Percentiles rank a stretch among this genome's conserved stretches.
These are phyloP conservation scores for Galemys pyrenaicus DNA, from an alignment of 2,113 vertebrate species.

Conservation along the genomic window DNA sequence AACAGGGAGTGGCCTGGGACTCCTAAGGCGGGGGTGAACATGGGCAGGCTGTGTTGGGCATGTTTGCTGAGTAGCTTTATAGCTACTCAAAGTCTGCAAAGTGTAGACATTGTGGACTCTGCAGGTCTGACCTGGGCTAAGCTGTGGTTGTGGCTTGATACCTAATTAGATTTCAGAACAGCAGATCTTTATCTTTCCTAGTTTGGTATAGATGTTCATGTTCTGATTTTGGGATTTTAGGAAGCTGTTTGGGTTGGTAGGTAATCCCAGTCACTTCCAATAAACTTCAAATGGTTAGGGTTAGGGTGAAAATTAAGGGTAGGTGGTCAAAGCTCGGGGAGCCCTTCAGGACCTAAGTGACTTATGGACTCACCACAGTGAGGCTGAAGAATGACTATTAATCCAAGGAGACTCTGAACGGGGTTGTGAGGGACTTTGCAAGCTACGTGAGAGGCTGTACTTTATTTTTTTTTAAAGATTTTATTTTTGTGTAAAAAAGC, in stretches of 20 bases:
- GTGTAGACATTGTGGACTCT: not conserved
- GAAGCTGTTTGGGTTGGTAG: not conserved
- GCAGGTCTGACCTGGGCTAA: not conserved
- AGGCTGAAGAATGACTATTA: not conserved
- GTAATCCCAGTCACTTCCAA: not conserved
- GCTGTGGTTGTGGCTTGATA: not conserved
- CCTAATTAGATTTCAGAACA: constrained; percentile 16
- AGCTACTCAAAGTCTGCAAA: not conserved
- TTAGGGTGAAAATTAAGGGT: not conserved
- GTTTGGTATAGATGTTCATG: not conserved
- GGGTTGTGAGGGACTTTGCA: not conserved
- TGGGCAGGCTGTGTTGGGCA: not conserved
- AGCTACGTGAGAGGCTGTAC: not conserved
- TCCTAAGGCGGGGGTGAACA: not conserved
- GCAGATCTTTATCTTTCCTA: not conserved
- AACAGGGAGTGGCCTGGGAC: not conserved
- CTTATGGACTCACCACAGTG: not conserved
- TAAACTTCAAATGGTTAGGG: constrained; percentile 3
- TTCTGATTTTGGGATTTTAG: not conserved
- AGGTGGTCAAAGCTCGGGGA: not conserved
- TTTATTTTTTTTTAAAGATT: not conserved
- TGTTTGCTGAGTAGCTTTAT: not conserved
- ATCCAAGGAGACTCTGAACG: not conserved
- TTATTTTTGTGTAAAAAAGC: no score
- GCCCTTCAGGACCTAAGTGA: not conserved